Percentiles rank a stretch among this genome's conserved stretches.
Evolutionary conservation across 1,140 invertebrate species (phyloP).

Genomic region (Procambarus virginalis): DNA sequence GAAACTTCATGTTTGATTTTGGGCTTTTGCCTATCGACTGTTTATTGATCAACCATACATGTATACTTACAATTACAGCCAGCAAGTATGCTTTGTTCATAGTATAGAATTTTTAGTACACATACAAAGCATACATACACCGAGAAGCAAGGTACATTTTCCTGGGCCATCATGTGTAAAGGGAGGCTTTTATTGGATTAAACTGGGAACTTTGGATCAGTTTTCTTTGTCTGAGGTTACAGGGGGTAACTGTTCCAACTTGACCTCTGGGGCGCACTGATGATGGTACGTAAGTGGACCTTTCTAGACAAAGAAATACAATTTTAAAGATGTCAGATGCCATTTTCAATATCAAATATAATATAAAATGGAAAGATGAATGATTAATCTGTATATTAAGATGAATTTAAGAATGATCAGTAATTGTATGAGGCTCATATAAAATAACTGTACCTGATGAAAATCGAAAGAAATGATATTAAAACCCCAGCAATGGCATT

Average conservation of each 20-base stretch:
- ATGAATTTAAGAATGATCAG: neutral
- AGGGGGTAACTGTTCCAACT: constrained; percentile 45
- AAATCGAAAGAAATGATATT: neutral
- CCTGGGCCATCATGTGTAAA: neutral
- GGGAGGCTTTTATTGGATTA: constrained; percentile 37
- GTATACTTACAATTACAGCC: no score
- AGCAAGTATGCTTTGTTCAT: no score
- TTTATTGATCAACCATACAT: no score
- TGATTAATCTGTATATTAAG: neutral
- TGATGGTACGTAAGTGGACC: constrained; percentile 37
- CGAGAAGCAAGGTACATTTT: no score
- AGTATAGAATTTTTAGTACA: no score
- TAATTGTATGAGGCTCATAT: neutral
- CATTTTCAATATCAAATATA: constrained; percentile 24
- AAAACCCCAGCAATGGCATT: no score
- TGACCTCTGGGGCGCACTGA: constrained; percentile 44
- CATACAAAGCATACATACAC: no score
- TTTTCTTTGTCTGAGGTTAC: constrained; percentile 46
- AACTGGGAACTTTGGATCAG: constrained; percentile 42
- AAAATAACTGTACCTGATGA: neutral
- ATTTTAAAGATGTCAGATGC: constrained; percentile 32
- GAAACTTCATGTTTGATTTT: no score
- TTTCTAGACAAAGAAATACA: constrained; percentile 31
- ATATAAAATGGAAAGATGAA: neutral
- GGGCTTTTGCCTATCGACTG: no score